Conservation (phyloP, 2,888 invertebrate genomes). For the Teinopalpus imperialis region DNA sequence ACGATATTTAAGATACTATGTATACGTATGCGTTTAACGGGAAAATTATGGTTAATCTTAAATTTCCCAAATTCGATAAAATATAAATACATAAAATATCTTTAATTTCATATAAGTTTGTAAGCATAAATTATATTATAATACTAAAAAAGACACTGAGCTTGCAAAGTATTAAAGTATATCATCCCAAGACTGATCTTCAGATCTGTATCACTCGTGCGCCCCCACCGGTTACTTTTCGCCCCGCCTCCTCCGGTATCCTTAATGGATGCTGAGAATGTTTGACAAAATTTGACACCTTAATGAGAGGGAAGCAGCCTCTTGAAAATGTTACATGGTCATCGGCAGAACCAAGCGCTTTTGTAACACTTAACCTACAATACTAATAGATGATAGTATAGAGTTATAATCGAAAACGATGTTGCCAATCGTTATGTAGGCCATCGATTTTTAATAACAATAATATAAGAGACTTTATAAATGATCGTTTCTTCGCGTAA, state of each 20-base stretch:
- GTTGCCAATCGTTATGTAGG: slow-evolving; percentile 4
- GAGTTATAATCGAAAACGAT: background rate
- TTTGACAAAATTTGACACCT: slow-evolving; percentile 72
- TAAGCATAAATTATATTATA: too few relatives aligned
- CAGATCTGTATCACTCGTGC: slow-evolving; percentile 32
- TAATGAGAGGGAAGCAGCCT: slow-evolving; percentile 55
- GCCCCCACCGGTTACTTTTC: slow-evolving; percentile 44
- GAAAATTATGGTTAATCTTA: too few relatives aligned
- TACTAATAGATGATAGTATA: slow-evolving; percentile 5
- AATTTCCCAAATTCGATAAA: too few relatives aligned
- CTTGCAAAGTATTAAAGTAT: background rate
- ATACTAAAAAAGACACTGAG: too few relatives aligned
- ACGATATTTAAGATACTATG: too few relatives aligned
- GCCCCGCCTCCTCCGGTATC: slow-evolving; percentile 52
- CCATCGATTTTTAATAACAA: background rate
- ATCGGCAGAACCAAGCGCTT: background rate
- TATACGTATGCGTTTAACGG: too few relatives aligned
- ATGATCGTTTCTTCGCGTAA: slow-evolving; percentile 15
- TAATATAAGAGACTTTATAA: too few relatives aligned
- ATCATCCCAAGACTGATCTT: slow-evolving; percentile 3
- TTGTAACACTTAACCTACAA: slow-evolving; percentile 16
- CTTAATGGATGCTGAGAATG: slow-evolving; percentile 63
- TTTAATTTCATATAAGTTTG: too few relatives aligned
- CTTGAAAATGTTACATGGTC: slow-evolving; percentile 26
- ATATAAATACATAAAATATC: too few relatives aligned